phyloP scores from a whole-genome alignment of 2,888 invertebrate species.

The Protodeltote pygarga region DNA sequence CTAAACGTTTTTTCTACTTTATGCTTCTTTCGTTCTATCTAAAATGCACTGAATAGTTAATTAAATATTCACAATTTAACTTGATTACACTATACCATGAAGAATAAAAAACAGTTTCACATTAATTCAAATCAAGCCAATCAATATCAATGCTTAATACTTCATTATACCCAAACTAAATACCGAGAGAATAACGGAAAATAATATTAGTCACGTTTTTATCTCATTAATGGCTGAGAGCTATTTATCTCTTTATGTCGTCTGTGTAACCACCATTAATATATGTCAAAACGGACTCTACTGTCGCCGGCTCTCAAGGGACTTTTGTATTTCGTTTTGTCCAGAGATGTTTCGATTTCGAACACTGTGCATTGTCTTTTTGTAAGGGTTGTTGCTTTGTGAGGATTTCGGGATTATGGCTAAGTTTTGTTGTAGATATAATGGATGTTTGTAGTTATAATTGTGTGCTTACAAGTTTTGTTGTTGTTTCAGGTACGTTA shows the following conservation, averaged over 20 bases:
- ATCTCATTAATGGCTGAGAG: constrained; percentile 77
- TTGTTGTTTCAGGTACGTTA: constrained; percentile 42
- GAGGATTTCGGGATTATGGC: constrained; percentile 42
- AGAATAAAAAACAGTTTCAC: constrained; percentile 1
- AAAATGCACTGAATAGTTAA: too few relatives aligned
- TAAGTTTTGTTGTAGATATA: constrained; percentile 15
- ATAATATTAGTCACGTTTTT: constrained; percentile 69
- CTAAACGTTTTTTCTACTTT: too few relatives aligned
- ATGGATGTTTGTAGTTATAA: constrained; percentile 21
- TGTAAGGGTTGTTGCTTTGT: constrained; percentile 38
- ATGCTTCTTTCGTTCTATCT: too few relatives aligned
- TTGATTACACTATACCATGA: constrained; percentile 1
- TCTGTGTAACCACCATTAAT: constrained; percentile 73
- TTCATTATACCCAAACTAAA: constrained; percentile 55
- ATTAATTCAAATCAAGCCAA: constrained; percentile 24
- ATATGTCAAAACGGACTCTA: constrained; percentile 70
- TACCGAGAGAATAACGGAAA: constrained; percentile 59
- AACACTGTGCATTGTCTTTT: constrained; percentile 55
- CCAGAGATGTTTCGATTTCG: constrained; percentile 60
- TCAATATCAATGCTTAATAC: constrained; percentile 30
- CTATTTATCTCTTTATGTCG: constrained; percentile 77
- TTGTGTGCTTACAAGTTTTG: constrained; percentile 25
- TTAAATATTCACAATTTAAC: too few relatives aligned
- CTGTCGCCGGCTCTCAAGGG: constrained; percentile 54
- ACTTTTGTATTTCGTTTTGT: constrained; percentile 65